A percentile compares a stretch with the other conserved stretches of the same genome.
Conservation (phyloP, 2,888 invertebrate species). For the Conops quadrifasciatus region DNA sequence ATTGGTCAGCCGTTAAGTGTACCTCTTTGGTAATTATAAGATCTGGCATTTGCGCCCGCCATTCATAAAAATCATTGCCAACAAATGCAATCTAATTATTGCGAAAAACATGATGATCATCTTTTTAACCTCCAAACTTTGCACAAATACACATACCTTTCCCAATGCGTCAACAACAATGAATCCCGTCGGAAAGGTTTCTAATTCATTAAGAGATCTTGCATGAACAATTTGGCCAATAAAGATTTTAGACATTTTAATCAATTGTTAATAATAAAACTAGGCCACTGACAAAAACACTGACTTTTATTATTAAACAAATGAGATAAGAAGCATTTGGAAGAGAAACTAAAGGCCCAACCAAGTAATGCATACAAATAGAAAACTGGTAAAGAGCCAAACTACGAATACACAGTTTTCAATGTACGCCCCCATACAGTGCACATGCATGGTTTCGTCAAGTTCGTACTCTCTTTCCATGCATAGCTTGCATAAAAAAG, state of each 20-base stretch:
- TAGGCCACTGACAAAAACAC: too few species aligned
- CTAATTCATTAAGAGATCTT: constrained; percentile 61
- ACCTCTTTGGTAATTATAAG: constrained; percentile 43
- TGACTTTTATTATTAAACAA: too few species aligned
- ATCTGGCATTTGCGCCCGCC: constrained; percentile 42
- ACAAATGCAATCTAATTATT: constrained; percentile 64
- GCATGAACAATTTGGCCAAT: constrained; percentile 64
- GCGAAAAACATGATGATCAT: not conserved
- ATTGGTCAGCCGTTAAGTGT: constrained; percentile 67
- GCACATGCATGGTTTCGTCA: too few species aligned
- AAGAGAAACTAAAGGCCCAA: too few species aligned
- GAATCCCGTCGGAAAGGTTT: constrained; percentile 67
- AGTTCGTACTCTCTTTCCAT: too few species aligned
- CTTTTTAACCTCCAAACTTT: not conserved
- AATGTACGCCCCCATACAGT: too few species aligned
- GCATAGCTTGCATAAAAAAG: too few species aligned
- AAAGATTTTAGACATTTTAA: constrained; percentile 56
- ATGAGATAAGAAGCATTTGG: too few species aligned
- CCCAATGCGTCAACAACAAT: constrained; percentile 68
- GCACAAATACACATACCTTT: constrained; percentile 64
- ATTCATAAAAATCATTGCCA: constrained; percentile 56
- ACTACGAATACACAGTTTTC: too few species aligned
- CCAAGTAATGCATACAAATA: too few species aligned
- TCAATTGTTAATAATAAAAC: not conserved
- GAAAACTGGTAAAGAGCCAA: too few species aligned